Evolutionary conservation across 2,797 vertebrate species (phyloP).

Genomic region (Anisognathus igniventris): DNA sequence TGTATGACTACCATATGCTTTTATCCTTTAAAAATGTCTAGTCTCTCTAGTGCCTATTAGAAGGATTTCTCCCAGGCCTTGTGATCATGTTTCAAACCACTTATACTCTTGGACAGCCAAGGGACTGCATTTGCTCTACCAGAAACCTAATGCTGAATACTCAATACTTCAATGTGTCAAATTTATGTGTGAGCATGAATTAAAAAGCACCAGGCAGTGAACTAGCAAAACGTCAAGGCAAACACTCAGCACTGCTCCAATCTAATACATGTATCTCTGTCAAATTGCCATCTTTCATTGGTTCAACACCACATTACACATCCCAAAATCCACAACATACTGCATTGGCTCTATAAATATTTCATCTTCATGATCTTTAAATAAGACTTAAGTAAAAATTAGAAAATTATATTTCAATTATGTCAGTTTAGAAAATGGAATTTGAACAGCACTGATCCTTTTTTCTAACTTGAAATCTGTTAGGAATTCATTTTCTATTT

Average conservation of each 20-base stretch:
- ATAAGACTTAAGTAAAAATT: not conserved
- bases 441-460: not conserved
- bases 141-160: conserved; percentile 56
- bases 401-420: not conserved
- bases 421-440: not conserved
- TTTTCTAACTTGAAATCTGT: not conserved
- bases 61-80: conserved; percentile 17
- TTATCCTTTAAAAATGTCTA: conserved; percentile 36
- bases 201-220: conserved; percentile 39
- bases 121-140: conserved; percentile 50
- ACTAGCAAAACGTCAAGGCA: conserved; percentile 42
- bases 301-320: fast-evolving
- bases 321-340: not conserved
- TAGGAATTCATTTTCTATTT: not conserved
- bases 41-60: conserved; percentile 29
- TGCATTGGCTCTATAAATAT: not conserved
- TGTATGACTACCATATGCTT: conserved; percentile 45
- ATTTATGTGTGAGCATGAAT: conserved; percentile 35
- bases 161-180: conserved; percentile 36
- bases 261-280: not conserved
- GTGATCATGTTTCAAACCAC: conserved; percentile 56
- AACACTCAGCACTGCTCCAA: not conserved
- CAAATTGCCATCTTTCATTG: not conserved
- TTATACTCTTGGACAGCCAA: conserved; percentile 59
- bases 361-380: not conserved